Evolutionary conservation across 2,113 vertebrate genomes (phyloP), one percentile per base, ranked within the genome.

Genomic region (Indicator indicator): DNA sequence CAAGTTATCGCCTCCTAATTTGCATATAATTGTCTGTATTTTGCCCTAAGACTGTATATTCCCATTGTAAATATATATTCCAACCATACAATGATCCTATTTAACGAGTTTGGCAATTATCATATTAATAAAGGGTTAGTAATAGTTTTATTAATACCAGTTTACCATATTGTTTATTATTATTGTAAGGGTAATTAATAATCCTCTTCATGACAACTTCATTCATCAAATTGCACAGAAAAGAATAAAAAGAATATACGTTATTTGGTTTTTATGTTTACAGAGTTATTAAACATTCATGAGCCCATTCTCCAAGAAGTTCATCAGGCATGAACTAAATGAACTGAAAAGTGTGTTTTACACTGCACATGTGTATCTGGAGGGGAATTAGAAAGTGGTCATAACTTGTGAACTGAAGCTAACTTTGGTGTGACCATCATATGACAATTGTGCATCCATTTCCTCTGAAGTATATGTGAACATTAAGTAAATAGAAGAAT

Each of bases 231-330:
- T 16, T 65, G 27, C 3, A 0, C 36, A 52, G 84, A 75, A 85
- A 91, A 72, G 30, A 82, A 68, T 40, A 86, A 85, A 92, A 94
- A 71, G 6, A 64, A 72, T 55, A 78, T 36, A 79, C 16, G 44
- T 79, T 82, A 38, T 81, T 94, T 93, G 21, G 65, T 85, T 91
- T 91, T 86, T 46, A 36, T 55, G 16, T 82, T 84, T 91, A 52
- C 33, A 86, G 44, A 91, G 63, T 26, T 91, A 32, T 80, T 94
- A 88, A 96, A 96, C 89, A 90, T 84, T 87, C 59, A 79, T 75
- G 10, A 20, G 4, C 33, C 12, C 9, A 7, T 94, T 95, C 68
- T 79, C 48, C 16, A 88, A 86, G n/a, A 86, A 86, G 71, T 90
- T 69, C 4, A 73, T 86, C 65, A 77, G 27, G 14, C 54, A 20